Conservation (phyloP, 2,113 vertebrate genomes). For the Equus przewalskii region DNA sequence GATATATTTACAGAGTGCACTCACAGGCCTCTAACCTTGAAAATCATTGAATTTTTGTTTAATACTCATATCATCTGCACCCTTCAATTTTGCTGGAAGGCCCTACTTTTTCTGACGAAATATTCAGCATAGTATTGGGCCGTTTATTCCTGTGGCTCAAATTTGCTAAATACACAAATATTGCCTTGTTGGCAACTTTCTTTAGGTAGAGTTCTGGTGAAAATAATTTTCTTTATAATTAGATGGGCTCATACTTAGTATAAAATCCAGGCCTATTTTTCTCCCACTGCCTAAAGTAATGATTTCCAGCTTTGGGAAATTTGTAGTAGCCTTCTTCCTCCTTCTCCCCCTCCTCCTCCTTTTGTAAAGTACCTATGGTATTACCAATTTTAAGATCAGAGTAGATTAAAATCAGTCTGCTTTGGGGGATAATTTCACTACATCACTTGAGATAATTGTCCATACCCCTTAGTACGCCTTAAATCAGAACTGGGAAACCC, state of each 20-base stretch:
- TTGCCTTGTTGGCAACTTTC: background rate
- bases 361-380: conserved; percentile 25
- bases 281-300: background rate
- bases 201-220: background rate
- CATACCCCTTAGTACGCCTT: background rate
- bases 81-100: conserved; percentile 21
- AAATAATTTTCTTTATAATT: conserved; percentile 41
- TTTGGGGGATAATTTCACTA: conserved; percentile 48
- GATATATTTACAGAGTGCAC: background rate
- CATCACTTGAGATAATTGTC: conserved; percentile 21
- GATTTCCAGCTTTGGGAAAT: conserved; percentile 40
- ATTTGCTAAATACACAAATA: conserved; percentile 1
- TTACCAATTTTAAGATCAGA: conserved; percentile 61
- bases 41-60: conserved; percentile 23
- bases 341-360: background rate
- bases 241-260: background rate
- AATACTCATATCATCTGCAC: background rate
- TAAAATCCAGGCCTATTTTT: background rate
- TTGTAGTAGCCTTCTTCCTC: background rate
- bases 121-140: background rate
- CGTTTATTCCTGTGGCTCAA: conserved; percentile 20
- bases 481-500: conserved; percentile 23
- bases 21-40: background rate
- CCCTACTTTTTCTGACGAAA: conserved; percentile 11
- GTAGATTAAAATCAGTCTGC: conserved; percentile 60